Conservation (phyloP, 2,888 invertebrate species). For the Tenthredo distinguenda region DNA sequence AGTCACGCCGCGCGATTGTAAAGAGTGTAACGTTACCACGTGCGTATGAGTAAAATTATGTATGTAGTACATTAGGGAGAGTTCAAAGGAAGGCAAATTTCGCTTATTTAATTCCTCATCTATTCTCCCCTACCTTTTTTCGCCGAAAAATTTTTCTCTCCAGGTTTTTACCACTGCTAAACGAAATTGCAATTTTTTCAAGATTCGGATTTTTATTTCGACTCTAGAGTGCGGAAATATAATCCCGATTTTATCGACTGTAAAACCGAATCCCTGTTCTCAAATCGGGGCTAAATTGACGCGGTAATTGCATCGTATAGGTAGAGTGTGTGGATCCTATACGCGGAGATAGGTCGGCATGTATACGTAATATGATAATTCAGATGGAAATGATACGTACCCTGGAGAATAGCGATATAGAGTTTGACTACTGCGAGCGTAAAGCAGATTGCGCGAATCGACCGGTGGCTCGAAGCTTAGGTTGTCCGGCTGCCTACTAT, state of each 20-base stretch:
- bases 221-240: not conserved
- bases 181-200: not conserved
- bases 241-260: not conserved
- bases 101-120: not conserved
- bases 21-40: not conserved
- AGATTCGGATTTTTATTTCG: not conserved
- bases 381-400: slow-evolving; percentile 46
- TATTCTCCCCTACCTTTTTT: not conserved
- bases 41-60: not conserved
- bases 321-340: not conserved
- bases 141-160: not conserved
- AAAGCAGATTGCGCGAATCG: slow-evolving; percentile 50
- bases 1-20: slow-evolving; percentile 3
- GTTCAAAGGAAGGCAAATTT: not conserved
- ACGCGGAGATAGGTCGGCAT: not conserved
- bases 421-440: slow-evolving; percentile 31
- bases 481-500: not conserved
- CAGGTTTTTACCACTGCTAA: too few species aligned
- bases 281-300: not conserved
- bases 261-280: not conserved
- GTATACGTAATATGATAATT: slow-evolving; percentile 46
- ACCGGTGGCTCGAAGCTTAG: slow-evolving; percentile 23
- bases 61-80: not conserved
- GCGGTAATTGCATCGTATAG: not conserved
- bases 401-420: slow-evolving; percentile 22